A percentile compares a stretch with the other conserved stretches of the same genome.
These are phyloP conservation scores for Digitonthophagus gazella DNA, from an alignment of 2,888 invertebrate species.

Conservation along the genomic window DNA sequence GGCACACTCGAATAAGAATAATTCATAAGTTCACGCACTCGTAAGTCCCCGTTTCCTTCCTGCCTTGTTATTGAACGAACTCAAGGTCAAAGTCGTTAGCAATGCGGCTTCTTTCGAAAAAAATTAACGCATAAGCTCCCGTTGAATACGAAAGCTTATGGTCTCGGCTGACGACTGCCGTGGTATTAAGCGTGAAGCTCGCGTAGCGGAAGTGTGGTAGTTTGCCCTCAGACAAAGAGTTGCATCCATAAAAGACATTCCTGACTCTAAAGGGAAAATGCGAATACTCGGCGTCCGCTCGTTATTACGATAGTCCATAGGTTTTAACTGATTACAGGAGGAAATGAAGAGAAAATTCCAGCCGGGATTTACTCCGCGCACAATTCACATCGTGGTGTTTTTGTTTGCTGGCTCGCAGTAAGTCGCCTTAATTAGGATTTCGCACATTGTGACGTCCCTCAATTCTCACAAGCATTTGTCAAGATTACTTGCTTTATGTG, in stretches of 20 bases:
- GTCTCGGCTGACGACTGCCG: neutral
- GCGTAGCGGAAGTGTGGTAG: neutral
- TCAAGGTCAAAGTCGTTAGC: neutral
- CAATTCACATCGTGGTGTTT: neutral
- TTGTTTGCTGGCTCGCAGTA: neutral
- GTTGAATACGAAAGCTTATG: neutral
- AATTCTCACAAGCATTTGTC: neutral
- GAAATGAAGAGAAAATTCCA: neutral
- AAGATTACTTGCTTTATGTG: neutral
- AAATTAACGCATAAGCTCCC: neutral
- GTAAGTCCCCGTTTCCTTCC: conserved; percentile 11
- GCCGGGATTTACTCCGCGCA: neutral
- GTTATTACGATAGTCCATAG: neutral
- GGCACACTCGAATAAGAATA: neutral
- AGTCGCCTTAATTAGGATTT: neutral
- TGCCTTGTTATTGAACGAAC: neutral
- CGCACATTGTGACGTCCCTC: neutral
- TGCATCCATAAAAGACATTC: neutral
- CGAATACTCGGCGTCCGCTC: neutral
- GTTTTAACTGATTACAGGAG: neutral
- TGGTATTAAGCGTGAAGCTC: neutral
- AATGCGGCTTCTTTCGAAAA: neutral
- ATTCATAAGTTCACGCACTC: neutral
- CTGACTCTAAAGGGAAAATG: neutral
- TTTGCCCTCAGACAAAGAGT: neutral